Percentiles rank a stretch among this genome's conserved stretches.
These are phyloP conservation scores for Mola mola DNA, from an alignment of 2,113 vertebrate genomes.

Conservation along the genomic window DNA sequence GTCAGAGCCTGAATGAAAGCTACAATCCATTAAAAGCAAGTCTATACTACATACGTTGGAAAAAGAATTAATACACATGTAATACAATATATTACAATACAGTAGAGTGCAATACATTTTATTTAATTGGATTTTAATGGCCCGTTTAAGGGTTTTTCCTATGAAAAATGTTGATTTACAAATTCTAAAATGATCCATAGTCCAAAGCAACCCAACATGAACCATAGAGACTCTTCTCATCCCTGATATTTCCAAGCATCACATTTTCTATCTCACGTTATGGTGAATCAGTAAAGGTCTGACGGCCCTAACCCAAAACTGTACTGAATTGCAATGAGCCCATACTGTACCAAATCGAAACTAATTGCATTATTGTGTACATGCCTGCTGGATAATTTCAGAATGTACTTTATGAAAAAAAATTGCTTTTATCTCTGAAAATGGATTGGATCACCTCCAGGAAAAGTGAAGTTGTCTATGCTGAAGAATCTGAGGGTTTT, in stretches of 20 bases:
- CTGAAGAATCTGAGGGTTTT: background rate
- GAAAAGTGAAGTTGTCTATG: background rate
- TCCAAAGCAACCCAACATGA: background rate
- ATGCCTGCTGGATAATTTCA: conserved; percentile 19
- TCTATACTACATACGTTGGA: conserved; percentile 51
- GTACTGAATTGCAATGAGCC: conserved; percentile 55
- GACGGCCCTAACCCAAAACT: conserved; percentile 23
- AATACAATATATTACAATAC: no score
- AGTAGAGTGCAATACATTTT: conserved; percentile 14
- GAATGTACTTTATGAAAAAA: conserved; percentile 19
- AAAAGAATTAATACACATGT: conserved; percentile 19
- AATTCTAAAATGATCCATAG: background rate
- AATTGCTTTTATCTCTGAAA: conserved; percentile 8
- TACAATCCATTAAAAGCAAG: conserved; percentile 54
- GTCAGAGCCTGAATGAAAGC: conserved; percentile 30
- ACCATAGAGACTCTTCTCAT: background rate
- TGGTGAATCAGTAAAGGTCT: conserved; percentile 32
- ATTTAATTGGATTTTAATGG: conserved; percentile 15
- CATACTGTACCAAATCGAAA: conserved; percentile 30
- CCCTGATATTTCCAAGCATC: conserved; percentile 3
- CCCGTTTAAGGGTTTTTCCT: background rate
- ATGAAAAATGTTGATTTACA: background rate
- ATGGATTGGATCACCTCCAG: conserved; percentile 2
- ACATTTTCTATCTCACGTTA: conserved; percentile 20
- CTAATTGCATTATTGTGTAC: conserved; percentile 30